Evolutionary conservation across 2,113 vertebrate species (phyloP), one percentile per base, ranked within the genome.

Genomic region (Phylloscopus trochiloides): DNA sequence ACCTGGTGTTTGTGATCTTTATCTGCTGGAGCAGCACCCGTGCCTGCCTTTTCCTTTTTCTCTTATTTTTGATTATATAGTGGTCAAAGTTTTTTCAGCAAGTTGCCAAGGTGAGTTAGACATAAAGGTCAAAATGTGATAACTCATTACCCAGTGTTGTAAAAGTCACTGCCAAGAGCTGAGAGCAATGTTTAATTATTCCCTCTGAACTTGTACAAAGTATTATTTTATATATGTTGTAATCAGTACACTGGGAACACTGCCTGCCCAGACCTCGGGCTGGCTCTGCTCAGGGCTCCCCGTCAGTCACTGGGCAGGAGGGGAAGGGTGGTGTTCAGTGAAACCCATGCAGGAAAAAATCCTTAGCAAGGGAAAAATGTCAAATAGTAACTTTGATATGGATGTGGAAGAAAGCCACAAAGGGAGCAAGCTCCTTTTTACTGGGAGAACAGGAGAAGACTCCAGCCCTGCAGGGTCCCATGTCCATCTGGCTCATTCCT

Each of bases 161-260:
- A 88, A 86, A 90, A 96, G 90, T 90, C 82, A 63, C 75, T 77
- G 55, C 88, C 51, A 34, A 43, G 75, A 91, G 63, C 88, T 43
- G 75, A 83, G 68, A 90, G 72, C 61, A 59, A 52, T 62, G 42
- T 83, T 93, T 90, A 95, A 83, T 95, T 94, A 93, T 93, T 93
- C 94, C 94, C 93, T 93, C 81, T 96, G 94, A 97, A 96, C 86
- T 92, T 88, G 96, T 94, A 88, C 78, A 48, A 82, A 92, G 55
- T 62, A 92, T 66, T 86, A 59, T 88, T 95, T 79, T 92, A 34
- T 95, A 59, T 82, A 13, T 90, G 51, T 80, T 90, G 92, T 74
- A 75, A 94, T 90, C 67, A 79, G 86, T 34, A 58, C 70, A 14
- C 68, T 34, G 76, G 42, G 61, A 86, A 10, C 20, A 0, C 20